Percentiles rank a stretch among this genome's conserved stretches.
Evolutionary conservation across 1,140 invertebrate species (phyloP).

Genomic region (Hylyphantes graminicola): DNA sequence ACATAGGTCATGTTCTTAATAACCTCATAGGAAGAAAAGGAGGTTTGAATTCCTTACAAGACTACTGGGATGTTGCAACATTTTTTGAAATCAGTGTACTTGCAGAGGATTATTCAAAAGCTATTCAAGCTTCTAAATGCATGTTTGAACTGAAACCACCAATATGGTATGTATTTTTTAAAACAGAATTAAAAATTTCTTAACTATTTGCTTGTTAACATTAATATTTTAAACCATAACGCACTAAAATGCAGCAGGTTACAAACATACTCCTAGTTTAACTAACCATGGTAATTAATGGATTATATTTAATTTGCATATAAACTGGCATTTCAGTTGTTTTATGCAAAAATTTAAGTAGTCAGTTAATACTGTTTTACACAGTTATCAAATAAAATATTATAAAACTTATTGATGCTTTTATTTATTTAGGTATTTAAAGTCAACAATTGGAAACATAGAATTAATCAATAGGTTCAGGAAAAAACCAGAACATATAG

Average conservation of each 20-base stretch:
- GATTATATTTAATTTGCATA: no score
- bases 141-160: constrained; percentile 99
- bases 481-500: constrained; percentile 74
- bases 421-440: constrained; percentile 80
- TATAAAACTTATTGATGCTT: no score
- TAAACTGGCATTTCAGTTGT: no score
- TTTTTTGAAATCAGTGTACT: constrained; percentile 99
- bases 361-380: no score
- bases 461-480: constrained; percentile 92
- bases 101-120: constrained; percentile 96
- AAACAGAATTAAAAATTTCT: no score
- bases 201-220: no score
- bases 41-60: constrained; percentile 88
- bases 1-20: constrained; percentile 93
- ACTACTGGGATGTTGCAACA: constrained; percentile 99
- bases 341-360: no score
- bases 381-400: no score
- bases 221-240: no score
- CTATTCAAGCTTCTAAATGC: constrained; percentile 96
- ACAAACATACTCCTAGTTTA: constrained; percentile 27
- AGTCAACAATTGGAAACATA: constrained; percentile 98
- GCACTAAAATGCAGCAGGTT: neutral
- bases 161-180: constrained; percentile 78
- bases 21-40: constrained; percentile 99
- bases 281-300: neutral